Conservation (phyloP, 1,140 invertebrate species). For the Drosophila bipectinata region DNA sequence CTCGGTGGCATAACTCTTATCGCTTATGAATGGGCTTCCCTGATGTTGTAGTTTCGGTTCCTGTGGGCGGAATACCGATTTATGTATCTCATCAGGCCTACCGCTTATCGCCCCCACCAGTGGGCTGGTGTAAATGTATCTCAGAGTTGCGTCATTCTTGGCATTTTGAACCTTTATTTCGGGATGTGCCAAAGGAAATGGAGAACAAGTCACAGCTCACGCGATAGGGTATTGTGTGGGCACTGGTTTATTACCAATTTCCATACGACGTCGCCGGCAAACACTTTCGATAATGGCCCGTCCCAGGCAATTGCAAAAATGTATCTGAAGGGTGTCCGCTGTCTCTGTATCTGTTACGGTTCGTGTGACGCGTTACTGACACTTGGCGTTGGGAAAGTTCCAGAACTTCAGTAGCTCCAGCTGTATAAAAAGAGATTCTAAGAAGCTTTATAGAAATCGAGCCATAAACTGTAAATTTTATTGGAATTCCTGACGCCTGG, state of each 20-base stretch:
- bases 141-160: slow-evolving; percentile 65
- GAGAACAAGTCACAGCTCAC: slow-evolving; percentile 30
- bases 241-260: slow-evolving; percentile 25
- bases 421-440: no score
- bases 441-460: slow-evolving; percentile 8
- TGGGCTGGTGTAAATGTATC: slow-evolving; percentile 62
- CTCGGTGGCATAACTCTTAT: slow-evolving; percentile 34
- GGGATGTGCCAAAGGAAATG: slow-evolving; percentile 39
- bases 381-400: slow-evolving; percentile 31
- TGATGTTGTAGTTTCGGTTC: slow-evolving; percentile 4
- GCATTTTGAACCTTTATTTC: slow-evolving; percentile 54
- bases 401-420: slow-evolving; percentile 1
- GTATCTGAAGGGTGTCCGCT: slow-evolving; percentile 5
- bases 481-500: slow-evolving; percentile 11
- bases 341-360: slow-evolving; percentile 11
- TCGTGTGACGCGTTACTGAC: slow-evolving; percentile 26
- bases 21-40: slow-evolving; percentile 29
- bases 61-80: slow-evolving; percentile 10
- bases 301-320: slow-evolving; percentile 3
- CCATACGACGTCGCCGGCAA: slow-evolving; percentile 33
- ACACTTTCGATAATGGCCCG: slow-evolving; percentile 41
- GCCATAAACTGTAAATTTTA: slow-evolving; percentile 5
- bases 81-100: slow-evolving; percentile 1
- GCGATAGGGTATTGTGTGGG: slow-evolving; percentile 43
- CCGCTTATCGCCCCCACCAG: slow-evolving; percentile 22